These are phyloP conservation scores for Euproctis similis DNA, from an alignment of 2,888 invertebrate species.

Conservation along the genomic window DNA sequence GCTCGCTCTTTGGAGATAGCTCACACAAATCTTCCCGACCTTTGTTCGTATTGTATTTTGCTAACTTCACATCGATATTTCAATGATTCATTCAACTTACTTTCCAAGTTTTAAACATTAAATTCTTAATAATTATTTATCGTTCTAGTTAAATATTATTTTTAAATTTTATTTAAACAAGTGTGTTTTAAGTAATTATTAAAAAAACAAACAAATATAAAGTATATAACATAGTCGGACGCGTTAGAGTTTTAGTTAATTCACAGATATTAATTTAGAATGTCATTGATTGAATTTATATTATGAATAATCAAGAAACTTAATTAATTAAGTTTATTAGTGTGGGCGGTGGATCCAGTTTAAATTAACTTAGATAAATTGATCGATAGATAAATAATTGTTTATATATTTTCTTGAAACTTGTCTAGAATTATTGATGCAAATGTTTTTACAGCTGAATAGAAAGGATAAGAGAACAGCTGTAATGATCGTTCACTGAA, in stretches of 20 bases:
- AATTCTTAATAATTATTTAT: no score
- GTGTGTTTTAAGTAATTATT: no score
- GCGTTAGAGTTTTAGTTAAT: slow-evolving; percentile 15
- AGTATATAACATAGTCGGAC: no score
- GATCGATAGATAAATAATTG: slow-evolving; percentile 35
- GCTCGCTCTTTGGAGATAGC: slow-evolving; percentile 62
- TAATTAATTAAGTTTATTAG: slow-evolving; percentile 48
- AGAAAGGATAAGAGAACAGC: no score
- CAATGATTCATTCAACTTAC: slow-evolving; percentile 24
- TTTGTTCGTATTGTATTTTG: slow-evolving; percentile 49
- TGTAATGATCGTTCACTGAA: no score
- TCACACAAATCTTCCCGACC: slow-evolving; percentile 55
- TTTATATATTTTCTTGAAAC: slow-evolving; percentile 29
- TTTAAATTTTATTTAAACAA: no score
- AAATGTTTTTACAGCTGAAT: no score
- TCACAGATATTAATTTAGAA: slow-evolving; percentile 26
- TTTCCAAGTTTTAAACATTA: background rate
- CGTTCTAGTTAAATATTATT: no score
- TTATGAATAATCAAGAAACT: slow-evolving; percentile 32
- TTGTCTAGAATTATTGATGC: slow-evolving; percentile 26
- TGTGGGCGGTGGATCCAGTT: slow-evolving; percentile 47
- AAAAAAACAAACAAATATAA: no score
- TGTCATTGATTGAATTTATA: slow-evolving; percentile 29
- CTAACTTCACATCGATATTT: slow-evolving; percentile 32
- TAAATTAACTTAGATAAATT: slow-evolving; percentile 34